These are phyloP conservation scores for Pollimyrus isidori DNA, from an alignment of 2,113 vertebrate species.

Conservation along the genomic window DNA sequence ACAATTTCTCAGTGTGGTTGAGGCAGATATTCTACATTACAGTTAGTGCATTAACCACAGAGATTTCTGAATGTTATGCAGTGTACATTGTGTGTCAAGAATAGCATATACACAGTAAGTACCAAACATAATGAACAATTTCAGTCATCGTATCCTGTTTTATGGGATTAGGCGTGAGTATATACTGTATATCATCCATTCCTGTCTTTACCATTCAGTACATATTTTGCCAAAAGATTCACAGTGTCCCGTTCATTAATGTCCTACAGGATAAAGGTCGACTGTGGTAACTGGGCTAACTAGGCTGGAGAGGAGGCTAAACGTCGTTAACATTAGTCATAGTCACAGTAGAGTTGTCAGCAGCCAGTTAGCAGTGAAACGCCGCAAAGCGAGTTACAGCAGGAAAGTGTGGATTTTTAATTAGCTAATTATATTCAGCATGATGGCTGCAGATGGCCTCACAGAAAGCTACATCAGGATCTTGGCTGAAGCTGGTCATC, in stretches of 20 bases:
- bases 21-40: too few relatives aligned
- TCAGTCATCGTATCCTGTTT: too few relatives aligned
- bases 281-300: neutral
- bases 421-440: conserved; percentile 2
- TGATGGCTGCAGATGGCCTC: conserved; percentile 4
- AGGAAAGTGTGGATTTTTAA: conserved; percentile 5
- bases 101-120: too few relatives aligned
- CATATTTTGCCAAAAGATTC: neutral
- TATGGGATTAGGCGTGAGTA: too few relatives aligned
- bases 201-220: neutral
- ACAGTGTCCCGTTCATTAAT: neutral
- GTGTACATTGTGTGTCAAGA: too few relatives aligned
- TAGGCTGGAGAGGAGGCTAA: neutral
- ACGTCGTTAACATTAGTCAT: neutral
- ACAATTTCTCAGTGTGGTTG: too few relatives aligned
- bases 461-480: neutral
- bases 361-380: neutral
- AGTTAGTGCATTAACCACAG: too few relatives aligned
- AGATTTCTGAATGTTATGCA: too few relatives aligned
- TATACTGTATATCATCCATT: neutral
- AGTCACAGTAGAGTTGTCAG: neutral
- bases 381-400: neutral
- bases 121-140: too few relatives aligned
- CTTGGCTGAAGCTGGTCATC: neutral
- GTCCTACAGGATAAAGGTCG: neutral